These are phyloP conservation scores for Pogonognathellus flavescens DNA, from an alignment of 1,140 invertebrate species.

Conservation along the genomic window DNA sequence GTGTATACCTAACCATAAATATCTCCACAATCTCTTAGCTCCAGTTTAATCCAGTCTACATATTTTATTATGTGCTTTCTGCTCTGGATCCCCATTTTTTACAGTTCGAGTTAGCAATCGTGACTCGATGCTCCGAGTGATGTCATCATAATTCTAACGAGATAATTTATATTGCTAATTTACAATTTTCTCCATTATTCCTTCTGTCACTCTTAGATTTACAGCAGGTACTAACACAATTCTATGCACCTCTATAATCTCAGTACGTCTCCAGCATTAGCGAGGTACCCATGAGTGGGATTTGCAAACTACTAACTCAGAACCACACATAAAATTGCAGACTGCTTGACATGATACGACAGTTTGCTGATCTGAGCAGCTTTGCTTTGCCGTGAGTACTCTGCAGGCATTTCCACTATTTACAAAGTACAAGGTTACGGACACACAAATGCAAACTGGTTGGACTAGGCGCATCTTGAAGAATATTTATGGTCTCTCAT, in stretches of 20 bases:
- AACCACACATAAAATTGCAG: background rate
- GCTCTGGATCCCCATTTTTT: background rate
- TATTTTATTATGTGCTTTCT: background rate
- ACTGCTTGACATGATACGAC: background rate
- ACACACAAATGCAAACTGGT: constrained; percentile 33
- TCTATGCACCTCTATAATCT: too few species aligned
- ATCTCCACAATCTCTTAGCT: background rate
- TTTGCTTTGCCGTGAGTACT: too few species aligned
- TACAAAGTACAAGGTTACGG: constrained; percentile 9
- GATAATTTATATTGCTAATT: background rate
- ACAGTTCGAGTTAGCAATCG: background rate
- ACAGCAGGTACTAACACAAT: too few species aligned
- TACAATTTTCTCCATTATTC: too few species aligned
- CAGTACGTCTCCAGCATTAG: too few species aligned
- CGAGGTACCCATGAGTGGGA: too few species aligned
- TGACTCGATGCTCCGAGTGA: background rate
- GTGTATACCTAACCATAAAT: background rate
- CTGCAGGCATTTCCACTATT: background rate
- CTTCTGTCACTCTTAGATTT: too few species aligned
- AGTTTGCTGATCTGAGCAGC: too few species aligned
- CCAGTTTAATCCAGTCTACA: constrained; percentile 18
- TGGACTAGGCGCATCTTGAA: constrained; percentile 21
- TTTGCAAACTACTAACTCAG: too few species aligned
- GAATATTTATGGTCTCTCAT: background rate
- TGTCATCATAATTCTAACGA: background rate